Evolutionary conservation across 2,113 vertebrate genomes (phyloP).

Genomic region (Fregetta grallaria): DNA sequence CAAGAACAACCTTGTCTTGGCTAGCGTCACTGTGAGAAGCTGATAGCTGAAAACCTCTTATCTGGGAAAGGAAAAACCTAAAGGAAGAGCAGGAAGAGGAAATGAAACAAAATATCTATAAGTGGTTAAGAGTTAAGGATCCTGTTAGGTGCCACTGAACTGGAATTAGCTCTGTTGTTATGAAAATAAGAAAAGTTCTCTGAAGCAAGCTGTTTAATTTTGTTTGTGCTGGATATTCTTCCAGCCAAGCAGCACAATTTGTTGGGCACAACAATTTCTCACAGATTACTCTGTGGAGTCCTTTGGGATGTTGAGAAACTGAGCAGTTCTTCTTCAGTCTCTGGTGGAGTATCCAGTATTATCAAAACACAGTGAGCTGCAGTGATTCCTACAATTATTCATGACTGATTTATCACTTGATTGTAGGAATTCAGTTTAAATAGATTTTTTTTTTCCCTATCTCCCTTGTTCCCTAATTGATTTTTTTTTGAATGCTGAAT

Average conservation of each 20-base stretch:
- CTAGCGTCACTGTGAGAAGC: neutral
- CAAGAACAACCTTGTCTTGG: neutral
- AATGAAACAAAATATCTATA: neutral
- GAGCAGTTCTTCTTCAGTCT: neutral
- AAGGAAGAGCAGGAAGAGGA: neutral
- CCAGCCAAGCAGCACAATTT: neutral
- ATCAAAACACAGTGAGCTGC: neutral
- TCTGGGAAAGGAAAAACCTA: neutral
- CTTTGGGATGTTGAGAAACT: neutral
- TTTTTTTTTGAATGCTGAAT: constrained; percentile 58
- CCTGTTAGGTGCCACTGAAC: neutral
- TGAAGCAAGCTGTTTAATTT: neutral
- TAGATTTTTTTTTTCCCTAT: neutral
- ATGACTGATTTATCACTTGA: constrained; percentile 64
- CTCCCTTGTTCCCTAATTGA: constrained; percentile 59
- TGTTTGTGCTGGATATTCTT: neutral
- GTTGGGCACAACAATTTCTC: neutral
- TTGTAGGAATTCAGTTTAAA: constrained; percentile 59
- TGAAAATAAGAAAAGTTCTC: neutral
- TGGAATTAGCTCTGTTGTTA: neutral
- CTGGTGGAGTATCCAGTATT: neutral
- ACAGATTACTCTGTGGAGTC: neutral
- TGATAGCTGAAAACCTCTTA: neutral
- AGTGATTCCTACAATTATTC: constrained; percentile 36
- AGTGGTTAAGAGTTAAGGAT: neutral